Conservation (phyloP, 1,140 invertebrate genomes). For the Apis laboriosa region DNA sequence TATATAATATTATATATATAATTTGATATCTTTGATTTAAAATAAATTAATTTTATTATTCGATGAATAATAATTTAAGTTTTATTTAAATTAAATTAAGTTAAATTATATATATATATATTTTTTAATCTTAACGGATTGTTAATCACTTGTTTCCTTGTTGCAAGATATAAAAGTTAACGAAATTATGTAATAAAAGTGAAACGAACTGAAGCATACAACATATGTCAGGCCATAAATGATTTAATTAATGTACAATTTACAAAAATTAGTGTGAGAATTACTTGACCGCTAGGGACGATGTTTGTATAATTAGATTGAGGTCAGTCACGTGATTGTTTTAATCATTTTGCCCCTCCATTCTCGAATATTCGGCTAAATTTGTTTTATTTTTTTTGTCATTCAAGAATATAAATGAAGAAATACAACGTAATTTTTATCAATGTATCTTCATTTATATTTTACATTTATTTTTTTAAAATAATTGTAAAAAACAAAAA, state of each 20-base stretch:
- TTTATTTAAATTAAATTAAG: too few species aligned
- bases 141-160: slow-evolving; percentile 39
- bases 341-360: slow-evolving; percentile 48
- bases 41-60: too few species aligned
- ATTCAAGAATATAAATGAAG: not conserved
- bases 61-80: not conserved
- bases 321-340: slow-evolving; percentile 53
- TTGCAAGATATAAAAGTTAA: slow-evolving; percentile 27
- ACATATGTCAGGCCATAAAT: slow-evolving; percentile 27
- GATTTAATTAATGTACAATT: slow-evolving; percentile 66
- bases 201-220: slow-evolving; percentile 41
- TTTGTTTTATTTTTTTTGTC: slow-evolving; percentile 35
- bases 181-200: slow-evolving; percentile 51
- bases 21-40: not conserved
- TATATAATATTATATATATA: not conserved
- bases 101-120: not conserved
- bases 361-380: slow-evolving; percentile 36
- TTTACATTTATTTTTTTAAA: not conserved
- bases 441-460: not conserved
- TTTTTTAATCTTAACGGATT: slow-evolving; percentile 6
- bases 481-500: not conserved
- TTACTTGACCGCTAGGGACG: slow-evolving; percentile 43
- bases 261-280: slow-evolving; percentile 68
- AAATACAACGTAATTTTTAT: not conserved
- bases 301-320: slow-evolving; percentile 62